Evolutionary conservation across 2,888 invertebrate species (phyloP).

Genomic region (Plusia festucae): DNA sequence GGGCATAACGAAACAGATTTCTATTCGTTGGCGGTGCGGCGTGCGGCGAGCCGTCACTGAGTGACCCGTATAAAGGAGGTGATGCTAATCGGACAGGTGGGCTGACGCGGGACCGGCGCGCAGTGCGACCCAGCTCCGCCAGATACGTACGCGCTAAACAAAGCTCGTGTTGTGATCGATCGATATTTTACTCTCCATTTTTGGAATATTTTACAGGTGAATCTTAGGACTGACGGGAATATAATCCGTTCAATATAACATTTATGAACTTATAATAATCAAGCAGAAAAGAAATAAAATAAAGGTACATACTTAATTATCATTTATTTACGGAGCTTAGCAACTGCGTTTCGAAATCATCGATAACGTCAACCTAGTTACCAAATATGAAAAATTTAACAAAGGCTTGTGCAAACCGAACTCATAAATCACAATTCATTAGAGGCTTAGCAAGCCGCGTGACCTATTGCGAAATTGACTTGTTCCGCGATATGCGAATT

Average conservation of each 20-base stretch:
- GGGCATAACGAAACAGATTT: slow-evolving; percentile 87
- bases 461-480: slow-evolving; percentile 74
- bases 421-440: slow-evolving; percentile 81
- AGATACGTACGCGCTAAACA: slow-evolving; percentile 66
- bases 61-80: slow-evolving; percentile 84
- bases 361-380: slow-evolving; percentile 64
- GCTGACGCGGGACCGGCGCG: slow-evolving; percentile 74
- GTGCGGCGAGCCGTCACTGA: slow-evolving; percentile 73
- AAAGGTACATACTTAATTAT: too few species aligned
- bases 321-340: slow-evolving; percentile 34
- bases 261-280: background rate
- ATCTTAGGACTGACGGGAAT: slow-evolving; percentile 57
- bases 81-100: slow-evolving; percentile 88
- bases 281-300: too few species aligned
- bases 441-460: slow-evolving; percentile 68
- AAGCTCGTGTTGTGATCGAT: slow-evolving; percentile 77
- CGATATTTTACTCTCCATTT: slow-evolving; percentile 69
- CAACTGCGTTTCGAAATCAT: slow-evolving; percentile 41
- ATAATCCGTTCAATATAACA: slow-evolving; percentile 16
- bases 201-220: slow-evolving; percentile 57
- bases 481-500: slow-evolving; percentile 56
- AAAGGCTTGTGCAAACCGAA: slow-evolving; percentile 65
- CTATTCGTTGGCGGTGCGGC: slow-evolving; percentile 77
- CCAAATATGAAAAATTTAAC: slow-evolving; percentile 70
- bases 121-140: slow-evolving; percentile 59